A percentile compares a stretch with the other conserved stretches of the same genome.
phyloP scores from a whole-genome alignment of 2,113 vertebrate genomes.

The Rhinoptilus africanus region DNA sequence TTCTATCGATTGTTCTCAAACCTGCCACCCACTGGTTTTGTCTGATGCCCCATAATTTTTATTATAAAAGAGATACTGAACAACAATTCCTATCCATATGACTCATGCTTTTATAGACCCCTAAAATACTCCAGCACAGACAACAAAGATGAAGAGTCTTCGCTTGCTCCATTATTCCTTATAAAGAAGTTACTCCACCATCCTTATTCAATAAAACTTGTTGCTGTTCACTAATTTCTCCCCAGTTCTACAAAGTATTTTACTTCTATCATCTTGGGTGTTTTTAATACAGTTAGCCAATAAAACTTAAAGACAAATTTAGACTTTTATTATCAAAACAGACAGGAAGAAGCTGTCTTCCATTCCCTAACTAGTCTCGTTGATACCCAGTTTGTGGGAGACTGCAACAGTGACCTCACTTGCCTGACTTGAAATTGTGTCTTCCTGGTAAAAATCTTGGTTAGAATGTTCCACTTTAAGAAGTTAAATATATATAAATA shows the following conservation, averaged over 20 bases:
- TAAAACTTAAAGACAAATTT: background rate
- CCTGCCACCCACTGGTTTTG: background rate
- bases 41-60: background rate
- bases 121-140: background rate
- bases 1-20: background rate
- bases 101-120: background rate
- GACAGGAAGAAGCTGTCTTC: background rate
- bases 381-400: background rate
- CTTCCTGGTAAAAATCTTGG: background rate
- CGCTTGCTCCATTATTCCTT: background rate
- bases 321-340: background rate
- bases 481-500: background rate
- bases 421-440: background rate
- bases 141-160: background rate
- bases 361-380: background rate
- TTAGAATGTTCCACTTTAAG: background rate
- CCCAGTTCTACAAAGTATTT: background rate
- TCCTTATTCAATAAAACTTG: background rate
- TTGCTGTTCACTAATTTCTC: background rate
- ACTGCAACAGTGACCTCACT: background rate
- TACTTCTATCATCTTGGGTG: accelerated
- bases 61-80: background rate
- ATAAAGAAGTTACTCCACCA: background rate
- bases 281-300: background rate
- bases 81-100: background rate